Base-by-base conservation (phyloP, 2,113 vertebrate genomes). In the Trogon melanurus region DNA sequence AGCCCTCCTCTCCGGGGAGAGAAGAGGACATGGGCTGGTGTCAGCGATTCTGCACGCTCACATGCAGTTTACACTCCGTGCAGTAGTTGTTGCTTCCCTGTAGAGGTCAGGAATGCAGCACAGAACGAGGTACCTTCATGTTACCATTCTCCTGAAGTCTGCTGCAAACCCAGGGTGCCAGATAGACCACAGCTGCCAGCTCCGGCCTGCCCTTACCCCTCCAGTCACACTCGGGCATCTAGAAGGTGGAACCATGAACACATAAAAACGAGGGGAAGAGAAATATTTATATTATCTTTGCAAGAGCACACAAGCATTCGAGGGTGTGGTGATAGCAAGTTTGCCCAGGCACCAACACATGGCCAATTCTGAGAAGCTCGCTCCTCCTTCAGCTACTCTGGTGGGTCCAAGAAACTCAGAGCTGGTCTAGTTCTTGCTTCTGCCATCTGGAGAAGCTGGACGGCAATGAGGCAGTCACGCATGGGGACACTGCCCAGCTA, bases 31-130 rank as follows among this genome's bases (percentile, higher is more conserved):
- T 4, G 72, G 2, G 23, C 1, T 29, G 30, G 2, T 8, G 6
- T 5, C 27, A 70, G 17, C 54, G 38, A 3, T 57, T 65, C 38
- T 30, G 7, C 2, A 0, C 5, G 60, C 50, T 56, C 30, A 1
- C 13, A 8, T 9, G 19, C n/a, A 48, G 6, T 44, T 29, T 38
- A 8, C 41, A 41, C 54, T 85, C 67, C 8, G 1, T 94, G 92
- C 82, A 95, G 75, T 90, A 36, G 79, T 91, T 45, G 47, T 69
- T 76, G 54, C 82, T 85, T 93, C 94, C 92, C 92, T 97, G 91
- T 53, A 97, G 96, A 94, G 95, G 96, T 95, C 96, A 93, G 96
- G 85, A 91, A 94, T 20, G 88, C 58, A 91, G 88, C 88, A 62
- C 16, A 56, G 74, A 73, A 82, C 3, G 45, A 34, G n/a, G 65